Conservation (phyloP, 53 echinoderm and acorn worm genomes). For the Arbacia lixula region DNA sequence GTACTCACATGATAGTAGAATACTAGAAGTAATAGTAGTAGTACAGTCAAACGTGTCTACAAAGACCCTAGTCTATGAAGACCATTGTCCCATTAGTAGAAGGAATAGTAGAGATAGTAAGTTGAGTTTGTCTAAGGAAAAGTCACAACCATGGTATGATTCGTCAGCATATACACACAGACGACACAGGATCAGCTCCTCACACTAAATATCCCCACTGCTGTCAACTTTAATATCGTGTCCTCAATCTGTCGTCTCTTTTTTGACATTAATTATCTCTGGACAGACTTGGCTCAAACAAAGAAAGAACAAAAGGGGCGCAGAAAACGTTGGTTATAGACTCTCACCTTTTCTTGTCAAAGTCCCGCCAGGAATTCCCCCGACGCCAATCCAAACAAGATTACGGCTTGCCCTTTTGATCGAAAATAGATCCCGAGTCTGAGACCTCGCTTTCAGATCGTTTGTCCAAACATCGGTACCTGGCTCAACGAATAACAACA, state of each 20-base stretch:
- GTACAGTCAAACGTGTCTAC: too few species aligned
- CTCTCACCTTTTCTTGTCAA: conserved; percentile 10
- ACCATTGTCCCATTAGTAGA: too few species aligned
- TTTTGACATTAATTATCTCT: neutral
- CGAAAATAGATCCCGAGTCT: conserved; percentile 36
- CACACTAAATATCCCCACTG: too few species aligned
- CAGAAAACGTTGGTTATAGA: neutral
- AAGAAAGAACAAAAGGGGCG: neutral
- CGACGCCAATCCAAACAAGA: conserved; percentile 37
- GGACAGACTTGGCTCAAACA: neutral
- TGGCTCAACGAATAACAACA: neutral
- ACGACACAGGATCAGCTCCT: too few species aligned
- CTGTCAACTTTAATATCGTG: too few species aligned
- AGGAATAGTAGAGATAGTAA: too few species aligned
- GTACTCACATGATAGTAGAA: too few species aligned
- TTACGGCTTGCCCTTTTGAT: conserved; percentile 41
- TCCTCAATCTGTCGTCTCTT: neutral
- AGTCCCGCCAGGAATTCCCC: conserved; percentile 33
- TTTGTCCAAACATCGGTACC: neutral
- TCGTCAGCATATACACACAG: too few species aligned
- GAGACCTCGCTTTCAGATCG: neutral
- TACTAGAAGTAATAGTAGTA: too few species aligned
- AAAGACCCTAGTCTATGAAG: too few species aligned
- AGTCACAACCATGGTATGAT: too few species aligned
- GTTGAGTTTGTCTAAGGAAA: too few species aligned